These are phyloP conservation scores for Magallana ariakensis DNA, from an alignment of 1,140 invertebrate species.

Conservation along the genomic window DNA sequence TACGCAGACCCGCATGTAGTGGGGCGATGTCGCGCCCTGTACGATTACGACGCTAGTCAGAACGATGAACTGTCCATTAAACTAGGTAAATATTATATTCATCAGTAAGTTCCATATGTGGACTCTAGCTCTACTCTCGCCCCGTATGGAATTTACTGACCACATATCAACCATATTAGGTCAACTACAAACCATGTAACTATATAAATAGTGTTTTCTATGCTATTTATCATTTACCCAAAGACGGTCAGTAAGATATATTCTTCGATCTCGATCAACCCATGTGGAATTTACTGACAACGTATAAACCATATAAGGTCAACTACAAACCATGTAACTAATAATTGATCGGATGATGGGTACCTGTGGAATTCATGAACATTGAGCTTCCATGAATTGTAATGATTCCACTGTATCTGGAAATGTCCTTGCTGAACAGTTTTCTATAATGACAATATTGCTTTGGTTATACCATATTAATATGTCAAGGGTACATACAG, in stretches of 20 bases:
- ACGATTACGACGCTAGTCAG: conserved; percentile 92
- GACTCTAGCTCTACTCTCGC: neutral
- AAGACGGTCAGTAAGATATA: neutral
- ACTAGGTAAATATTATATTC: conserved; percentile 82
- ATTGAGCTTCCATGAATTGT: too few relatives aligned
- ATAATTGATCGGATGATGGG: too few relatives aligned
- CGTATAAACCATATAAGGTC: too few relatives aligned
- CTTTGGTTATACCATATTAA: too few relatives aligned
- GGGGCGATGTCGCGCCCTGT: conserved; percentile 90
- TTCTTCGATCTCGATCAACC: neutral
- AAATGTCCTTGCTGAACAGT: too few relatives aligned
- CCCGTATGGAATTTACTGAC: neutral
- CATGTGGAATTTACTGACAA: too few relatives aligned
- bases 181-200: neutral
- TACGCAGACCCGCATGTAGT: conserved; percentile 78
- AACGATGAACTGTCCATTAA: conserved; percentile 92
- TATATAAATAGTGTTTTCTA: neutral
- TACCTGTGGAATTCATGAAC: too few relatives aligned
- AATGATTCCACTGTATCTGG: too few relatives aligned
- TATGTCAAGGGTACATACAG: too few relatives aligned
- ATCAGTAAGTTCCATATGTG: too few relatives aligned
- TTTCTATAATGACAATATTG: too few relatives aligned
- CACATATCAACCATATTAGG: neutral
- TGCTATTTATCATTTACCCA: neutral
- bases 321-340: too few relatives aligned